These are phyloP conservation scores for Leptestheria dahalacensis DNA, from an alignment of 1,140 invertebrate species.

Conservation along the genomic window DNA sequence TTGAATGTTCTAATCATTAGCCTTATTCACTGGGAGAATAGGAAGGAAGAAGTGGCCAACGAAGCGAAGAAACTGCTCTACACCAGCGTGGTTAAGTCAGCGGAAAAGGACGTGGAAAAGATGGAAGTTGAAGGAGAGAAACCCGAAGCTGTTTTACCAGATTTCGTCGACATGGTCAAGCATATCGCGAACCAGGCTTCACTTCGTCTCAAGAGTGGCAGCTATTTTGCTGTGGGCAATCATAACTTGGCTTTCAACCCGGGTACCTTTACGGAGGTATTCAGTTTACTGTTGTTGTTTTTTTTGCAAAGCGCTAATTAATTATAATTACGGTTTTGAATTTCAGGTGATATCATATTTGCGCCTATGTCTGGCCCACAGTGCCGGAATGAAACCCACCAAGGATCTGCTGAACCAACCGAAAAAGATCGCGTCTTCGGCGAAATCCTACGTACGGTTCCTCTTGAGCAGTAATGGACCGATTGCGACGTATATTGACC, in stretches of 20 bases:
- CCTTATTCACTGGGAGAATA: constrained; percentile 22
- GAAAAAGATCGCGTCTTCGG: constrained; percentile 25
- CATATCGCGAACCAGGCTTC: constrained; percentile 47
- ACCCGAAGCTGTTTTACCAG: constrained; percentile 30
- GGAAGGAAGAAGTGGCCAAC: constrained; percentile 56
- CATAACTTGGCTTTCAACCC: constrained; percentile 48
- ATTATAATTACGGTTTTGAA: constrained; percentile 21
- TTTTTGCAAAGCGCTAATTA: too few species aligned
- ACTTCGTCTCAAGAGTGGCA: constrained; percentile 37
- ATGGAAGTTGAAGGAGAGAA: constrained; percentile 22
- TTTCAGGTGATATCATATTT: constrained; percentile 60
- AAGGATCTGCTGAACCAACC: constrained; percentile 32
- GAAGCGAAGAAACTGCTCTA: constrained; percentile 57
- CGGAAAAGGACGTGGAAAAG: constrained; percentile 15
- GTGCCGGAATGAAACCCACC: constrained; percentile 32
- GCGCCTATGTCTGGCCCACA: constrained; percentile 46
- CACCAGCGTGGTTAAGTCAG: constrained; percentile 21
- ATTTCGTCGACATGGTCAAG: constrained; percentile 43
- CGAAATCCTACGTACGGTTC: constrained; percentile 19
- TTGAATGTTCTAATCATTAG: background rate
- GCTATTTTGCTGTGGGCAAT: constrained; percentile 39
- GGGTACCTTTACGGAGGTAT: constrained; percentile 44
- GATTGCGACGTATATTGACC: constrained; percentile 17
- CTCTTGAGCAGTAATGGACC: constrained; percentile 10
- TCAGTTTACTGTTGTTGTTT: background rate